phyloP scores from a whole-genome alignment of 2,113 vertebrate genomes.

The Phylloscopus whistleri region DNA sequence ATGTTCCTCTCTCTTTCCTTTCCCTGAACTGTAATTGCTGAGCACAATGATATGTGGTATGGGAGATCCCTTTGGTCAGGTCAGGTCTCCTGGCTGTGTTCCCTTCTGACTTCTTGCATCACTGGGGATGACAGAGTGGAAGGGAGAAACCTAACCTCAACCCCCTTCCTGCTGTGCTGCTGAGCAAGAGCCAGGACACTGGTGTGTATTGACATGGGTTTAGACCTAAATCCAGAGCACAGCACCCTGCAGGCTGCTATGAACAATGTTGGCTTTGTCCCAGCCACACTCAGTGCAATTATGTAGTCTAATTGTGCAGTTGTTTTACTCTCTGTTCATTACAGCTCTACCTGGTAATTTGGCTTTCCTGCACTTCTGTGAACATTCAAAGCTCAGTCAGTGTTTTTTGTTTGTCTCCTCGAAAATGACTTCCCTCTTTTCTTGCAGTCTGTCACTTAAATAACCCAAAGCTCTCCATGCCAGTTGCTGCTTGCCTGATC shows the following conservation, averaged over 20 bases:
- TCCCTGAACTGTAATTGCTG: neutral
- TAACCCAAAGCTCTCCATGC: neutral
- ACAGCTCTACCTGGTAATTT: neutral
- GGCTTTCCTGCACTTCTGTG: neutral
- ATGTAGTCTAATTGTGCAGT: neutral
- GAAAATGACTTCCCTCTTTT: neutral
- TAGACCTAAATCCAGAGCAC: neutral
- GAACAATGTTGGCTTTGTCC: neutral
- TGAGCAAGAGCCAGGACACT: neutral
- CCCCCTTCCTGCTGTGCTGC: neutral
- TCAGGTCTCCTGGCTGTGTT: neutral
- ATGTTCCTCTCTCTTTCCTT: neutral
- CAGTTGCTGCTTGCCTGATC: neutral
- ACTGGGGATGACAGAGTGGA: neutral
- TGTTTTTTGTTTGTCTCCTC: neutral
- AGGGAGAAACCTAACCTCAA: fast-evolving
- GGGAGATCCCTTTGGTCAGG: neutral
- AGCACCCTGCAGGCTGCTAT: neutral
- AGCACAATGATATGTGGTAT: neutral
- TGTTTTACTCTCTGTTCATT: neutral
- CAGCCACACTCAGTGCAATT: neutral
- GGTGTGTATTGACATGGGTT: neutral
- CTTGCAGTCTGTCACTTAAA: neutral
- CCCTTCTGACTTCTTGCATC: neutral
- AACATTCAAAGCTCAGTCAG: neutral